A percentile compares a stretch with the other conserved stretches of the same genome.
Conservation (phyloP, 1,140 invertebrate species). For the Drosophila santomea region DNA sequence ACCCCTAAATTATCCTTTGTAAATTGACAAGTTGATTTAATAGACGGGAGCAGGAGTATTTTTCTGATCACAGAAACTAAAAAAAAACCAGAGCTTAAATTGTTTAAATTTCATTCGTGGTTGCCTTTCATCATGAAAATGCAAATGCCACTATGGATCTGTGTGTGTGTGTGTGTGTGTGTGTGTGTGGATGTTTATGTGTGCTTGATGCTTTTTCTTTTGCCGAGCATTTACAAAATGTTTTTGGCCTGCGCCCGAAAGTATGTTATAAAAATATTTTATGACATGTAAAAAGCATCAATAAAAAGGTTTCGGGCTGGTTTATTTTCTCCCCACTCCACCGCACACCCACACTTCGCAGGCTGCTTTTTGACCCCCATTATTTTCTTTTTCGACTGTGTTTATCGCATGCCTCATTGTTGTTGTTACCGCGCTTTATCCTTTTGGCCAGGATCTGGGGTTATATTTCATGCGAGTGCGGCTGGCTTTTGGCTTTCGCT, state of each 20-base stretch:
- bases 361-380: background rate
- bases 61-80: conserved; percentile 20
- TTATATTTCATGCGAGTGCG: conserved; percentile 54
- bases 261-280: conserved; percentile 84
- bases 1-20: conserved; percentile 48
- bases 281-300: conserved; percentile 82
- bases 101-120: conserved; percentile 66
- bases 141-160: conserved; percentile 48
- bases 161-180: background rate
- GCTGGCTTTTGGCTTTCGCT: conserved; percentile 54
- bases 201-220: conserved; percentile 31
- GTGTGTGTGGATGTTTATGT: conserved; percentile 9
- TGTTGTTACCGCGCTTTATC: conserved; percentile 66
- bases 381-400: conserved; percentile 47
- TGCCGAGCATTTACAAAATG: conserved; percentile 62
- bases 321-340: conserved; percentile 34
- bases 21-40: conserved; percentile 58
- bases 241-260: conserved; percentile 50
- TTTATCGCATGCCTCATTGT: conserved; percentile 56
- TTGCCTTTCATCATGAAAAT: conserved; percentile 69
- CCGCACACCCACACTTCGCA: conserved; percentile 1
- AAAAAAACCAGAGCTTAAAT: conserved; percentile 57
- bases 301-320: conserved; percentile 70
- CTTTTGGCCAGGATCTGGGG: conserved; percentile 58
- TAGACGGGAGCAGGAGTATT: conserved; percentile 12